These are phyloP conservation scores for Synanthedon vespiformis DNA, from an alignment of 2,888 invertebrate species.

Conservation along the genomic window DNA sequence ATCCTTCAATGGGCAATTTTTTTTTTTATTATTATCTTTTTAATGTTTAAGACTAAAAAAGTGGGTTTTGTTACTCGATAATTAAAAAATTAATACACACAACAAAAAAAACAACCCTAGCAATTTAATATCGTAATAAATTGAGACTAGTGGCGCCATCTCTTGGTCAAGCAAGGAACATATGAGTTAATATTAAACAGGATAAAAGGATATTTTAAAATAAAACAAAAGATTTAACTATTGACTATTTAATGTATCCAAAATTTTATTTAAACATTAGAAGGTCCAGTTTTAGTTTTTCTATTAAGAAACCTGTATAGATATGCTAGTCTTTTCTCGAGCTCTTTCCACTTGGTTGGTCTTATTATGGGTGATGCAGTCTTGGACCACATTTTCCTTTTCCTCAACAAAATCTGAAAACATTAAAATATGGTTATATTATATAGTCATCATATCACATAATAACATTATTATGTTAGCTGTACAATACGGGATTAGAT, in stretches of 20 bases:
- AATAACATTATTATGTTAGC: too few species aligned
- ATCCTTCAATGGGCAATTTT: too few species aligned
- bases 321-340: conserved; percentile 79
- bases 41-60: too few species aligned
- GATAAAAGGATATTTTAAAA: neutral
- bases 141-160: too few species aligned
- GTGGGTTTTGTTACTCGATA: too few species aligned
- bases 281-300: conserved; percentile 79
- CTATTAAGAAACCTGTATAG: conserved; percentile 83
- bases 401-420: conserved; percentile 72
- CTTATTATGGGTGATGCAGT: conserved; percentile 71
- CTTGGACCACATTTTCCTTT: conserved; percentile 73
- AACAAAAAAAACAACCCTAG: too few species aligned
- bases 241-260: neutral
- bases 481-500: too few species aligned
- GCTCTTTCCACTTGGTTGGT: conserved; percentile 83
- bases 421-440: neutral
- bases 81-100: too few species aligned
- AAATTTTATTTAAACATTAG: conserved; percentile 34
- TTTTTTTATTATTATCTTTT: too few species aligned
- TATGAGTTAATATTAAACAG: too few species aligned
- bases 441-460: neutral
- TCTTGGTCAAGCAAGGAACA: too few species aligned
- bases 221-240: neutral
- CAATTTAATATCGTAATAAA: too few species aligned